Percentiles rank a stretch among this genome's conserved stretches.
phyloP scores from a whole-genome alignment of 2,797 vertebrate species.

The Pogonophryne albipinna region DNA sequence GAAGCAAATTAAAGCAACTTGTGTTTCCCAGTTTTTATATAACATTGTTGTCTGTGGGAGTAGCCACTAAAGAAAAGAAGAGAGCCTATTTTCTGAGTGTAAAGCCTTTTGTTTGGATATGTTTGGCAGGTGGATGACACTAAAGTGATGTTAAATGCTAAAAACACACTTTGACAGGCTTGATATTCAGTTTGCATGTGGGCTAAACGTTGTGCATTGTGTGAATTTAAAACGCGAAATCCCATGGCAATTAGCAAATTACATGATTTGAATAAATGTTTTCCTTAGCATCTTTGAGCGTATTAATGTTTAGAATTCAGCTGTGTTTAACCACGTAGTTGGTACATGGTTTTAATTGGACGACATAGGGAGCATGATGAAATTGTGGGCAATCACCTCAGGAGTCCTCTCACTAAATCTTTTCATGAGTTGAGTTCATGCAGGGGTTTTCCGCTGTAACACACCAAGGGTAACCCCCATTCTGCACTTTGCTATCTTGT shows the following conservation, averaged over 20 bases:
- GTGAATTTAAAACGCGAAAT: conserved; percentile 43
- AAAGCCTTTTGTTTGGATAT: conserved; percentile 34
- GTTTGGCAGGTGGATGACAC: conserved; percentile 17
- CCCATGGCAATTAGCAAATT: conserved; percentile 42
- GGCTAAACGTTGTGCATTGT: conserved; percentile 20
- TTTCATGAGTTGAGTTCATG: conserved; percentile 8
- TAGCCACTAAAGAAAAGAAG: conserved; percentile 3
- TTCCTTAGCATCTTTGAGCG: conserved; percentile 26
- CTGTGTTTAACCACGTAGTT: conserved; percentile 1
- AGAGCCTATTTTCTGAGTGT: conserved; percentile 3
- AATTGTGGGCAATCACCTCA: conserved; percentile 59
- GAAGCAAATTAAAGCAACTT: not conserved
- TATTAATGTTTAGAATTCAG: conserved; percentile 33
- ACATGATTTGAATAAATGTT: conserved; percentile 36
- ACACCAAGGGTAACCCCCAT: conserved; percentile 4
- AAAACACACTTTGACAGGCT: conserved; percentile 13
- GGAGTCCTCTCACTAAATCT: conserved; percentile 15
- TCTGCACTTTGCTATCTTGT: not conserved
- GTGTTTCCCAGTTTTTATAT: not conserved
- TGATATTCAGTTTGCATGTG: conserved; percentile 7
- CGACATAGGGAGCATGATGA: conserved; percentile 57
- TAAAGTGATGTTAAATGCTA: not conserved
- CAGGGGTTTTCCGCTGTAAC: conserved; percentile 5
- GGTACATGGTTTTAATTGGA: conserved; percentile 48
- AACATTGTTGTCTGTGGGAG: conserved; percentile 21